These are phyloP conservation scores for Loriculus beryllinus DNA, from an alignment of 2,797 vertebrate species.

Conservation along the genomic window DNA sequence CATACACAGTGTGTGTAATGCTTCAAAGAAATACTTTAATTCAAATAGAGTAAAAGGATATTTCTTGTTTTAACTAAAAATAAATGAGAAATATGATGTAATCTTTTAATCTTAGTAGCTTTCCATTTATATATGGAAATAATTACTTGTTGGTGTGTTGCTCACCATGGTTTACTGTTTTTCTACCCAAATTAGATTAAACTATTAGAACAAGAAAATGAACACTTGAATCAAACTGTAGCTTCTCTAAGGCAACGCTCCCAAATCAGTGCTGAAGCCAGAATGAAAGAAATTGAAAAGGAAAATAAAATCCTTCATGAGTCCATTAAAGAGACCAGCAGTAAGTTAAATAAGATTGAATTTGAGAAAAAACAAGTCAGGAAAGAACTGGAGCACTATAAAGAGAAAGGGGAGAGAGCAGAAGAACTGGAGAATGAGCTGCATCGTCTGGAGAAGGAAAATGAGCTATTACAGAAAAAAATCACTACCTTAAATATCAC, in stretches of 20 bases:
- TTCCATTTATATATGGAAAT: neutral
- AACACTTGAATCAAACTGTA: conserved; percentile 90
- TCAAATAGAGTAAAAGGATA: neutral
- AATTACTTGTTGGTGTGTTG: neutral
- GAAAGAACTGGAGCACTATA: conserved; percentile 90
- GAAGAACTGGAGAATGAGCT: conserved; percentile 90
- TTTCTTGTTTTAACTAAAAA: neutral
- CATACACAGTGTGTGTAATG: neutral
- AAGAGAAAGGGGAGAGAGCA: conserved; percentile 90
- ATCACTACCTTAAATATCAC: conserved; percentile 90
- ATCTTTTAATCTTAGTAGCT: neutral
- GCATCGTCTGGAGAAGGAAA: conserved; percentile 88
- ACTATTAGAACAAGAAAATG: conserved; percentile 93
- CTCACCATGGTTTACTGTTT: conserved; percentile 7
- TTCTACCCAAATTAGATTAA: conserved; percentile 80
- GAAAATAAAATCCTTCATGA: conserved; percentile 96
- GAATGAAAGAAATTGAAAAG: conserved; percentile 94
- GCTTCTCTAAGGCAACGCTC: conserved; percentile 90
- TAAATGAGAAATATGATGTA: neutral
- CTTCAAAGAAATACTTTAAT: neutral
- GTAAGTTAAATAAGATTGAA: conserved; percentile 91
- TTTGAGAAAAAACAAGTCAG: conserved; percentile 93
- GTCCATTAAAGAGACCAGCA: conserved; percentile 92
- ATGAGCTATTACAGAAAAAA: conserved; percentile 91
- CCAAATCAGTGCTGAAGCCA: conserved; percentile 92